A percentile compares a stretch with the other conserved stretches of the same genome.
Conservation (phyloP, 2,888 invertebrate genomes). For the Ennomos fuscantarius region DNA sequence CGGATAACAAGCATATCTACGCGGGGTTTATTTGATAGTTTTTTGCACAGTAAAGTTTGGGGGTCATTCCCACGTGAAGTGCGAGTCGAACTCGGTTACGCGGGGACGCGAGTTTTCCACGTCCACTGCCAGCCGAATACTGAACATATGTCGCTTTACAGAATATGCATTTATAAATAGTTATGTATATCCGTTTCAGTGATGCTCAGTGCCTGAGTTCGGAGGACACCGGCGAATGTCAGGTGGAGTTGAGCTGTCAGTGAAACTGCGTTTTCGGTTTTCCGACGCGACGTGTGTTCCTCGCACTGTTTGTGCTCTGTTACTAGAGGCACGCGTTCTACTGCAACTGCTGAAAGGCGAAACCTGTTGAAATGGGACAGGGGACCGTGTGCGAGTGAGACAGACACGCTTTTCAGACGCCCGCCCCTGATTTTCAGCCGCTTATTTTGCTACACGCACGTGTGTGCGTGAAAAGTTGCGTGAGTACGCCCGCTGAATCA, state of each 20-base stretch:
- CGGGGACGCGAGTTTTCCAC: slow-evolving; percentile 60
- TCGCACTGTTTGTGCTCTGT: slow-evolving; percentile 80
- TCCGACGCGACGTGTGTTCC: slow-evolving; percentile 76
- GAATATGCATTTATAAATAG: slow-evolving; percentile 77
- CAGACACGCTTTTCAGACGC: slow-evolving; percentile 44
- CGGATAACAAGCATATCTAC: slow-evolving; percentile 53
- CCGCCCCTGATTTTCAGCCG: slow-evolving; percentile 70
- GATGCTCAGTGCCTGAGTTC: slow-evolving; percentile 63
- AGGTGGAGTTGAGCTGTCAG: slow-evolving; percentile 77
- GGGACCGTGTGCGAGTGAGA: slow-evolving; percentile 71
- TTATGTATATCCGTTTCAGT: slow-evolving; percentile 69
- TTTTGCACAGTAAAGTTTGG: slow-evolving; percentile 71
- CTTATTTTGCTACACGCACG: slow-evolving; percentile 71
- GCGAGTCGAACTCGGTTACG: slow-evolving; percentile 55
- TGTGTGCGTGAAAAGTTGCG: slow-evolving; percentile 81
- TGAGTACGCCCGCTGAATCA: slow-evolving; percentile 69
- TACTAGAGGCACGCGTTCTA: slow-evolving; percentile 81
- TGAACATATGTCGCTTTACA: slow-evolving; percentile 64
- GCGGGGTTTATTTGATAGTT: slow-evolving; percentile 62
- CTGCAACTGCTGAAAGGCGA: slow-evolving; percentile 82
- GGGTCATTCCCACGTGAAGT: slow-evolving; percentile 63
- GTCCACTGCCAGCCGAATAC: slow-evolving; percentile 61
- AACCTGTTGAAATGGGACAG: slow-evolving; percentile 84
- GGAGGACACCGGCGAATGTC: slow-evolving; percentile 71
- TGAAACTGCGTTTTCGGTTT: slow-evolving; percentile 77